Percentiles rank a stretch among this genome's conserved stretches.
These are phyloP conservation scores for Lepidonotus clava DNA, from an alignment of 2,888 invertebrate species.

Conservation along the genomic window DNA sequence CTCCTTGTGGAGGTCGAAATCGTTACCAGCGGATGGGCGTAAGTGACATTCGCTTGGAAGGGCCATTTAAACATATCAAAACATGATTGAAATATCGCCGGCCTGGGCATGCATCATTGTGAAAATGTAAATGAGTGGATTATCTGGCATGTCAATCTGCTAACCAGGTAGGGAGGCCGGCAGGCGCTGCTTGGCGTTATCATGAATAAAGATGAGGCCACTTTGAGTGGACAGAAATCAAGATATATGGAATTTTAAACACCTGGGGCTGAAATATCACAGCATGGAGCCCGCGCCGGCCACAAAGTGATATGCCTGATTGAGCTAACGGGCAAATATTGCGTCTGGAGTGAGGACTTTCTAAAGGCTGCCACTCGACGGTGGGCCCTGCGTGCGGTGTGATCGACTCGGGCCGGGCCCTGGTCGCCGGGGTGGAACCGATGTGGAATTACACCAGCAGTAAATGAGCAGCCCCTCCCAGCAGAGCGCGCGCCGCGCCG, in stretches of 20 bases:
- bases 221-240: conserved; percentile 39
- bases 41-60: neutral
- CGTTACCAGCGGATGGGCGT: neutral
- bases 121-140: conserved; percentile 47
- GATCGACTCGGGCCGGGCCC: neutral
- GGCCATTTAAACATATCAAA: neutral
- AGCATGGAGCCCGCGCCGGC: neutral
- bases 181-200: neutral
- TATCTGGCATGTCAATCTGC: conserved; percentile 52
- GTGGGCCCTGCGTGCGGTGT: neutral
- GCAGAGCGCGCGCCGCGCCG: neutral
- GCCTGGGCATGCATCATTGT: conserved; percentile 30
- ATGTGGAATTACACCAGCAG: conserved; percentile 3
- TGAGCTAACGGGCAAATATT: conserved; percentile 48
- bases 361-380: neutral
- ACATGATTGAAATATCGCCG: conserved; percentile 43
- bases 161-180: conserved; percentile 48
- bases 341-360: conserved; percentile 7
- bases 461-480: conserved; percentile 20
- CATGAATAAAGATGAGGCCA: conserved; percentile 51
- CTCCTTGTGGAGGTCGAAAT: neutral
- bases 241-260: conserved; percentile 54
- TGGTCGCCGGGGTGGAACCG: neutral
- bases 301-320: conserved; percentile 50
- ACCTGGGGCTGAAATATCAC: conserved; percentile 35